Evolutionary conservation across 1,140 invertebrate species (phyloP), one percentile per base, ranked within the genome.

Genomic region (Sinonovacula constricta): DNA sequence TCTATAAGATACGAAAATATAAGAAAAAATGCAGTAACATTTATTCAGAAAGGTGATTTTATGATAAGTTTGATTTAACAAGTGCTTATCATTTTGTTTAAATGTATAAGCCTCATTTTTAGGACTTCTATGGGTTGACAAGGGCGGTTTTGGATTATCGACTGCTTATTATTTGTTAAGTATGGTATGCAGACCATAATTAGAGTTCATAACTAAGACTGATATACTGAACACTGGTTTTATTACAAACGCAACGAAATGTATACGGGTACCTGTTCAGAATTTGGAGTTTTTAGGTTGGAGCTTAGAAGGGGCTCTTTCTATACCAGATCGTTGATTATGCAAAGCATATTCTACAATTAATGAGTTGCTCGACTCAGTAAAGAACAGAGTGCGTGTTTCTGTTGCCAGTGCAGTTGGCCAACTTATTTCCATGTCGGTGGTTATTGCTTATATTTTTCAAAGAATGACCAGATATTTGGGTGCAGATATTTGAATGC

Each of bases 1-100:
- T 56, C 45, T 14, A 51, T 79, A 1, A 79, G 63, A 66, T 79
- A 36, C 70, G 75, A 70, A 15, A 66, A 69, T 39, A 0, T 69
- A 15, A 60, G n/a, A n/a, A n/a, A 26, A 28, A 53, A 30, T 26
- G 54, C 28, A 0, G 26, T 79, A 26, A 34, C 15, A 1, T 76
- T 14, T 67, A 26, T 76, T 39, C 5, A 53, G 7, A 54, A 68
- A 68, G 74, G 54, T 18, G 57, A 18, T 71, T 45, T 3, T n/a
- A 39, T 71, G 56, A 39, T 71, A 24, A 71, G 59, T 70, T 56
- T 30, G 57, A 72, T 62, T 2, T 49, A 15, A 59, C 56, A 3
- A 49, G 34, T 49, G 70, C 70, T 14, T 72, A 72, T 51, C 70
- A 62, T 51, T 60, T 49, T 51, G 34, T 72, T 26, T 22, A 72